Percentiles rank a stretch among this genome's conserved stretches.
These are phyloP conservation scores for Trimorus sp. DNA, from an alignment of 2,888 invertebrate genomes.

Conservation along the genomic window DNA sequence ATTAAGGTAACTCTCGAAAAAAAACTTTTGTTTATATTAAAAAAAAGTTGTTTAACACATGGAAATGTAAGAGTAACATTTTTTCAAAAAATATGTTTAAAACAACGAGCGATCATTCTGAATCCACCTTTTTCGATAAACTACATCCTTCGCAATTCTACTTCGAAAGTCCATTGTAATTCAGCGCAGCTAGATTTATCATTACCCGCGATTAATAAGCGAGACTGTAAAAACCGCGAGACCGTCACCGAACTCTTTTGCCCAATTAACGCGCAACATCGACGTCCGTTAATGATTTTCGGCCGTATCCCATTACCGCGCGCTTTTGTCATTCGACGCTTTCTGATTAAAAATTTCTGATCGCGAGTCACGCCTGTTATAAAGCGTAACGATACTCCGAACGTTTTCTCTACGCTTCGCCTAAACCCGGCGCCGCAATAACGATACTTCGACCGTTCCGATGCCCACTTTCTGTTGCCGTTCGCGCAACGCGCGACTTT, in stretches of 20 bases:
- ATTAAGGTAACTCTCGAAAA: too few species aligned
- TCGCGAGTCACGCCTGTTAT: not conserved
- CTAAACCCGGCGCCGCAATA: constrained; percentile 7
- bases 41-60: too few species aligned
- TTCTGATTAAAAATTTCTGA: constrained; percentile 47
- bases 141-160: constrained; percentile 32
- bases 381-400: not conserved
- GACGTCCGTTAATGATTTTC: constrained; percentile 13
- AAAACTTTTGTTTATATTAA: too few species aligned
- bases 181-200: constrained; percentile 27
- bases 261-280: constrained; percentile 21
- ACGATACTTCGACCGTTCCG: constrained; percentile 21
- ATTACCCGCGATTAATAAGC: constrained; percentile 14
- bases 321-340: constrained; percentile 25
- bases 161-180: constrained; percentile 37
- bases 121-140: constrained; percentile 5
- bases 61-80: too few species aligned
- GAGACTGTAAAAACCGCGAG: constrained; percentile 13
- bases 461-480: not conserved
- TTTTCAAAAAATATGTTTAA: too few species aligned
- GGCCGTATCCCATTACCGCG: not conserved
- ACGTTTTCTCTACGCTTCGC: constrained; percentile 5
- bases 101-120: not conserved
- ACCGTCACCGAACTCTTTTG: constrained; percentile 8
- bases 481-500: not conserved